phyloP scores from a whole-genome alignment of 2,888 invertebrate species.

The Beris chalybata region DNA sequence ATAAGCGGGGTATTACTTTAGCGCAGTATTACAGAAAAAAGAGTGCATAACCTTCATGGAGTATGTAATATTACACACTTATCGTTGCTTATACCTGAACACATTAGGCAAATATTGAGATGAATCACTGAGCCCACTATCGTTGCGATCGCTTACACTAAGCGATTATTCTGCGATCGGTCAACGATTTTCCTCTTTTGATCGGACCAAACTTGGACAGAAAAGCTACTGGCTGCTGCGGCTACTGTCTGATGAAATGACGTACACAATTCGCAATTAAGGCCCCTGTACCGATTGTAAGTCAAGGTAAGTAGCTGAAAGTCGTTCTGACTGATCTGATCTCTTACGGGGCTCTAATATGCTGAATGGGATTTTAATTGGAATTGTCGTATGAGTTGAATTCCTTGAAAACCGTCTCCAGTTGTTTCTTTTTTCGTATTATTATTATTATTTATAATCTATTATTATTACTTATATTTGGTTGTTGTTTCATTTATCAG shows the following conservation, averaged over 20 bases:
- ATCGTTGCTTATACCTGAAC: conserved; percentile 2
- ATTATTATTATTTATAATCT: conserved; percentile 1
- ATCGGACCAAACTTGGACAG: background rate
- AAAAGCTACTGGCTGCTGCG: background rate
- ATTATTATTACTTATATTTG: background rate
- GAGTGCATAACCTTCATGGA: background rate
- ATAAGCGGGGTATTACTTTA: background rate
- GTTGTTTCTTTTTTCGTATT: conserved; percentile 6
- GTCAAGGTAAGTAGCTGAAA: conserved; percentile 32
- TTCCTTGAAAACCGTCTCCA: conserved; percentile 27
- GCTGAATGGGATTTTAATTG: conserved; percentile 32
- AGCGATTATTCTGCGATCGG: conserved; percentile 10
- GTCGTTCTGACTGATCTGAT: conserved; percentile 22
- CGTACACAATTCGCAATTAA: conserved; percentile 31
- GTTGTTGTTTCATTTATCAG: background rate
- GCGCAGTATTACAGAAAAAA: background rate
- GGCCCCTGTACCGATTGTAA: conserved; percentile 33
- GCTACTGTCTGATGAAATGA: conserved; percentile 23
- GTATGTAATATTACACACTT: background rate
- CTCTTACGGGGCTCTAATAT: background rate
- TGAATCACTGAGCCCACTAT: conserved; percentile 12
- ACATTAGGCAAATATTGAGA: conserved; percentile 11
- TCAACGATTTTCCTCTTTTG: conserved; percentile 5
- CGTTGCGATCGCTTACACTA: conserved; percentile 9
- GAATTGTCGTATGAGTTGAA: conserved; percentile 32